Base-by-base conservation (phyloP, 2,888 invertebrate species). In the Anorthoa munda region DNA sequence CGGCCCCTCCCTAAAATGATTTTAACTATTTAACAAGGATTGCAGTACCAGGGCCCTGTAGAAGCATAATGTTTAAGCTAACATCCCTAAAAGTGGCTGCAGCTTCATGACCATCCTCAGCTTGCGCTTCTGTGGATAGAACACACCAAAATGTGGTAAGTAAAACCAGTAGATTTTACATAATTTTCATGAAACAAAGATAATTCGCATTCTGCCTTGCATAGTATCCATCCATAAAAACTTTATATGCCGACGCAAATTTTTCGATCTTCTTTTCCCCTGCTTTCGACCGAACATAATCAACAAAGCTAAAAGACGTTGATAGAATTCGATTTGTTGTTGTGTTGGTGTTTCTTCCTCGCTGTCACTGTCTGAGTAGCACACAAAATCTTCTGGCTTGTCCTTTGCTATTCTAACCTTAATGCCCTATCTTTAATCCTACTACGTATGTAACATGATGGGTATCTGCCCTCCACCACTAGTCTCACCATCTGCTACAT, bases 331-430 rank as follows among this genome's bases (percentile, higher is more conserved):
- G 97, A 88, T 31, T 31, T 97, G 97, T 87, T 98, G 97, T 87
- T 98, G 97, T 11, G 97, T 96, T 1, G 97, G 97, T 0, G 98
- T 98, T 87, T 98, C 98, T 84, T 98, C 98, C 81, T 98, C 98
- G 77, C 98, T 98, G 82, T 98, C 98, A 75, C 98, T 98, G 88
- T 98, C 98, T 39, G 98, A 98, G 90, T 99, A 99, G 81, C 98
- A 98, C 15, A 99, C 98, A 94, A 98, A 98, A 94, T 99, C 99
- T 90, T 99, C 98, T 0, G 98, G 98, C 89, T 98, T 98, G 84
- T 98, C 58, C 98, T 95, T 83, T 97, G 97, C 86, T 98, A 97
- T 90, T 98, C 98, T 88, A 97, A 95, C 95, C 97, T 96, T 78
- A 97, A 88, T 65, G 97, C 97, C 91, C 97, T 97, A 9, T 97